These are phyloP conservation scores for Hippocampus zosterae DNA, from an alignment of 2,113 vertebrate species.

Conservation along the genomic window DNA sequence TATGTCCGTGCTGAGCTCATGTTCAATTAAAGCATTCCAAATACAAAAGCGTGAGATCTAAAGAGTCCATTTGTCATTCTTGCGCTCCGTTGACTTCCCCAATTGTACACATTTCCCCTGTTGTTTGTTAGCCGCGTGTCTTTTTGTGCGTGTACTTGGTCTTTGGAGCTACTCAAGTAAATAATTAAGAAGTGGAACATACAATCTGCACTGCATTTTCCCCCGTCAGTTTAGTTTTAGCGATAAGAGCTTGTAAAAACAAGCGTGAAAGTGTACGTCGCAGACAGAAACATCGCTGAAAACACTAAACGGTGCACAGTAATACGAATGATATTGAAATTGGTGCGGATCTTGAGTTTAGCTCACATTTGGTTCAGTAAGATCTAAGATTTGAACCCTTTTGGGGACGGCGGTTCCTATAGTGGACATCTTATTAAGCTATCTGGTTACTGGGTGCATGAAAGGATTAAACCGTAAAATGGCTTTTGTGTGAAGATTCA, in stretches of 20 bases:
- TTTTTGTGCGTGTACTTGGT: conserved; percentile 43
- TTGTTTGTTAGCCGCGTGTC: conserved; percentile 48
- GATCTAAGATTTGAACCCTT: not conserved
- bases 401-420: too few relatives aligned
- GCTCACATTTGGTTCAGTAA: not conserved
- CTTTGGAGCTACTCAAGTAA: conserved; percentile 39
- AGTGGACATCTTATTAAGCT: too few relatives aligned
- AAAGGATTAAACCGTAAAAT: not conserved
- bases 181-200: conserved; percentile 49
- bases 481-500: too few relatives aligned
- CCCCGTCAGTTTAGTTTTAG: not conserved
- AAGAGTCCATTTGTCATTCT: conserved; percentile 59
- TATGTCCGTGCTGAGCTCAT: conserved; percentile 42
- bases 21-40: conserved; percentile 56
- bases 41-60: conserved; percentile 42
- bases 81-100: conserved; percentile 51
- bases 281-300: not conserved
- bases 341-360: not conserved
- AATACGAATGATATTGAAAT: not conserved
- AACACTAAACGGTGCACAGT: not conserved
- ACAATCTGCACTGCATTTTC: conserved; percentile 11
- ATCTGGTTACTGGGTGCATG: too few relatives aligned
- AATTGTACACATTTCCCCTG: conserved; percentile 55
- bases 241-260: conserved; percentile 4
- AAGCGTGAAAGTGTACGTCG: not conserved